phyloP scores from a whole-genome alignment of 2,888 invertebrate genomes.

The Phalera bucephala region DNA sequence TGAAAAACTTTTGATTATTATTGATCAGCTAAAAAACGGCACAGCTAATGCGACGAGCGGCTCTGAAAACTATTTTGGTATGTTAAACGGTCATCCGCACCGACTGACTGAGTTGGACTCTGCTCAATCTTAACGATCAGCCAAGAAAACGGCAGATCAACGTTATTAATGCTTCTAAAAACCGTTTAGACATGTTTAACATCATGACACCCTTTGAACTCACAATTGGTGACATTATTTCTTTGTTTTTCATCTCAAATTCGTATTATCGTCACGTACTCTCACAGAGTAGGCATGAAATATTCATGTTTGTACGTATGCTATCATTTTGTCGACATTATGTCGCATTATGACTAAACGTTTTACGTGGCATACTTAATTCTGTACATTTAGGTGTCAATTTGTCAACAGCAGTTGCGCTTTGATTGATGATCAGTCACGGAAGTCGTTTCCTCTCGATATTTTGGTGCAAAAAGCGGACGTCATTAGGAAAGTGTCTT shows the following conservation, averaged over 20 bases:
- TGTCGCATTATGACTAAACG: slow-evolving; percentile 2
- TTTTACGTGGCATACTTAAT: slow-evolving; percentile 2
- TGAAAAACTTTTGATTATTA: no score
- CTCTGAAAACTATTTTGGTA: no score
- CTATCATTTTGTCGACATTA: slow-evolving; percentile 2
- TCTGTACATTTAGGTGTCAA: slow-evolving; percentile 20
- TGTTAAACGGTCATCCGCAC: no score
- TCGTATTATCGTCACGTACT: slow-evolving; percentile 2
- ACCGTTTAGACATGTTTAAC: no score
- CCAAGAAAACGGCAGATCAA: no score
- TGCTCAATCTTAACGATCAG: no score
- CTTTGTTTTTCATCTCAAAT: background rate
- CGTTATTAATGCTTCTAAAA: no score
- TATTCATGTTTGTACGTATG: slow-evolving; percentile 2
- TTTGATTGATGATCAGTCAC: slow-evolving; percentile 20
- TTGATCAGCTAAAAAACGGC: no score
- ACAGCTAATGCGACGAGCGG: no score
- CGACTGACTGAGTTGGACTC: no score
- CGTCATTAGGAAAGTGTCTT: no score
- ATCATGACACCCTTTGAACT: no score
- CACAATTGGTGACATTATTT: background rate
- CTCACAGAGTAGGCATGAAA: slow-evolving; percentile 3
- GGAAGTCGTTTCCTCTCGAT: background rate
- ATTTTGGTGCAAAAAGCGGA: background rate
- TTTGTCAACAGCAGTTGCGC: slow-evolving; percentile 27